Base-by-base conservation (phyloP, 2,797 vertebrate species). In the Gephyroberyx darwinii region DNA sequence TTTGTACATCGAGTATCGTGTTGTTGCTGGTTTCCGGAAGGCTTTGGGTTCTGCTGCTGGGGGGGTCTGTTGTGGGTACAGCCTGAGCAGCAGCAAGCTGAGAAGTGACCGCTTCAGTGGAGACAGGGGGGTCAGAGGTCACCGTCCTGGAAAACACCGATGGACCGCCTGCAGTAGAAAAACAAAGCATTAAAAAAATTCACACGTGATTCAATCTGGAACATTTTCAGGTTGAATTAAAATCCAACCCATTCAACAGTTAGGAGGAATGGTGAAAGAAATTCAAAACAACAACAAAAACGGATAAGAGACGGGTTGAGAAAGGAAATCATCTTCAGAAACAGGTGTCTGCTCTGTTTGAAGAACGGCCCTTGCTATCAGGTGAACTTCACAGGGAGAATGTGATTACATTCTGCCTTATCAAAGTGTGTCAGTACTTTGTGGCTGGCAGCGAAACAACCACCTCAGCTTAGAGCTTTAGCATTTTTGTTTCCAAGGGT, bases 151-250 rank as follows among this genome's bases (percentile, higher is more conserved):
- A 69, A 31, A 71, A 33, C 5, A 57, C 51, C 12, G 79, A 80
- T 48, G 83, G 89, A 39, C 69, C 86, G 64, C 94, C 94, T 94
- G 83, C 37, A 71, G n/a, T 16, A 56, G 37, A 72, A 51, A 75
- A 1, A 81, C 26, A 30, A 54, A 60, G 19, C 45, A 16, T 13
- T 26, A n/a, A 47, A 6, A 43, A 16, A 43, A 1, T 0, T 14
- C 12, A 73, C 5, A 55, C 17, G 3, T 17, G 43, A 14, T 47
- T 47, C 16, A 57, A 65, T 17, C 48, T 20, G 0, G 30, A 57
- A 35, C 31, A 54, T 43, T 57, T 37, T 12, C 16, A 50, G 7
- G 2, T 17, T 56, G 5, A 31, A 56, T 56, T 31, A 13, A 55
- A 31, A 33, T 55, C 13, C 16, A 55, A 17, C 33, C 35, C 16